Conservation (phyloP, 1,140 invertebrate genomes). For the Bicyclus anynana region DNA sequence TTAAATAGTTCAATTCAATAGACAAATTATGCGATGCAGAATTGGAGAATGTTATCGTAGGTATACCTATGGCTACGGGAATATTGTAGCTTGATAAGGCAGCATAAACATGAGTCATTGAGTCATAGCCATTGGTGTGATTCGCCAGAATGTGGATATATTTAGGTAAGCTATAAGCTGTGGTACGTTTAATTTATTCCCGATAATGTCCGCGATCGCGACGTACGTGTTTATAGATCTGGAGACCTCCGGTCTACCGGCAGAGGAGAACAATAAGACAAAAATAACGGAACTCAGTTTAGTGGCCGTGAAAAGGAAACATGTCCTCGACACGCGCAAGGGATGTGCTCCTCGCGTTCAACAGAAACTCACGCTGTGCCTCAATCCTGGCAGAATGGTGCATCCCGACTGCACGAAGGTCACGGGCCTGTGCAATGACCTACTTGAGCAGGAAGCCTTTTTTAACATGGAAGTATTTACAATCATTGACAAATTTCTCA, state of each 20-base stretch:
- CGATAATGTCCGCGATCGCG: constrained; percentile 53
- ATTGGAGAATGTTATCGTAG: no score
- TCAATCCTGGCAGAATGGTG: constrained; percentile 79
- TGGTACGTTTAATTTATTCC: background rate
- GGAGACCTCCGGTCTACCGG: constrained; percentile 81
- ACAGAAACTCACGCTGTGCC: constrained; percentile 81
- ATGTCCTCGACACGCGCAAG: constrained; percentile 56
- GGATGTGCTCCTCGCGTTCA: constrained; percentile 76
- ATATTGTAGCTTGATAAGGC: background rate
- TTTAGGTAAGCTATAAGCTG: constrained; percentile 1
- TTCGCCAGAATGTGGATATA: background rate
- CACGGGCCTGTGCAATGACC: constrained; percentile 82
- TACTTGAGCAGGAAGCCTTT: constrained; percentile 78
- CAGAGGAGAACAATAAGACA: constrained; percentile 67
- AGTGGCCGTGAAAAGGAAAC: constrained; percentile 74
- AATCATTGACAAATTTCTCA: constrained; percentile 65
- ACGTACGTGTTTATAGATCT: constrained; percentile 82
- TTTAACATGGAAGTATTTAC: constrained; percentile 78
- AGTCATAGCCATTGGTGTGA: background rate
- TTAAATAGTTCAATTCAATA: no score
- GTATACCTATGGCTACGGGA: no score
- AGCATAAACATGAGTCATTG: background rate
- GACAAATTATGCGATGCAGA: no score
- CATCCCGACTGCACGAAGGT: constrained; percentile 58
- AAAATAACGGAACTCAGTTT: constrained; percentile 81